Evolutionary conservation across 2,888 invertebrate species (phyloP), one percentile per base, ranked within the genome.

Genomic region (Drosophila kuntzei): DNA sequence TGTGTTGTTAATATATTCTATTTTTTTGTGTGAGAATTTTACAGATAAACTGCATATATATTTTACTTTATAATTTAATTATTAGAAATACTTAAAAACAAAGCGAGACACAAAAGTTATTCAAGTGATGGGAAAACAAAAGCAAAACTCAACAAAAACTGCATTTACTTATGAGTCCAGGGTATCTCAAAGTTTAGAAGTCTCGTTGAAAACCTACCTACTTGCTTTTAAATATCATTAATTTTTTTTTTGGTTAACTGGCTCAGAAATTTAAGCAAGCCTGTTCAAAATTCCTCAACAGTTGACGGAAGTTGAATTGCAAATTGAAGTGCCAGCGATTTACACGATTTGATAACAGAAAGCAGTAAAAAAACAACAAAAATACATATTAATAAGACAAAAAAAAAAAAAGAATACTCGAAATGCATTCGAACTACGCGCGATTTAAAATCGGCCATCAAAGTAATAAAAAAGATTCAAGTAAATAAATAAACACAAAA

Each of bases 261-360:
- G 62, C 77, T 68, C 73, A 71, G 41, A 60, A 59, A 58, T 43
- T 47, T 51, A 29, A 62, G 37, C 54, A 60, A 44, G 60, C 61
- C 76, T 66, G 70, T 47, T 78, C 41, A 60, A 78, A 78, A 80
- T 80, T 70, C 78, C 70, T 41, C 63, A 60, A 4, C 58, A 50
- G 81, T 85, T 87, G 84, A 78, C 87, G 84, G 87, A 85, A 87
- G 75, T 87, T 74, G 80, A 85, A 87, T 87, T 76, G 79, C 79
- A 77, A 84, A 79, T 87, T 75, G 67, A 79, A 83, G 67, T 79
- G 78, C 64, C 46, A 49, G 60, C 76, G 76, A 73, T 68, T 74
- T 75, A 78, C 68, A 60, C 68, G 65, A 58, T 72, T 62, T 66
- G 75, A 69, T 65, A 65, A 55, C 32, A 62, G 46, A 67, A 59